phyloP scores from a whole-genome alignment of 2,113 vertebrate species.

The Pangasianodon gigas region DNA sequence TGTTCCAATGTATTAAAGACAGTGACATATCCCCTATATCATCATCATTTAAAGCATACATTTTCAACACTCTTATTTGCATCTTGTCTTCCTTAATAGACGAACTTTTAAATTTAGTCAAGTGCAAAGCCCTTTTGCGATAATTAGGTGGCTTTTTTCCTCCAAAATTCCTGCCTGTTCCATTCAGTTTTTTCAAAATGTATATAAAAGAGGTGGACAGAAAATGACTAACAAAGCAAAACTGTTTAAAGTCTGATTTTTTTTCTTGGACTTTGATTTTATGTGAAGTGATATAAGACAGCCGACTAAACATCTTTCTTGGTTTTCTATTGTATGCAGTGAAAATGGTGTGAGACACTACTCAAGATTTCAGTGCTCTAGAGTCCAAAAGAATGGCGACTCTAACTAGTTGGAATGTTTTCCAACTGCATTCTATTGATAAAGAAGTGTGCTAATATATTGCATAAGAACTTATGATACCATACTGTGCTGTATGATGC shows the following conservation, averaged over 20 bases:
- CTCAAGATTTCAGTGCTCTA: not conserved
- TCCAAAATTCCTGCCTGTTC: not conserved
- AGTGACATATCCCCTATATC: not conserved
- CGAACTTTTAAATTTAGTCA: not conserved
- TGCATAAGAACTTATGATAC: not conserved
- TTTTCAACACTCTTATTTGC: not conserved
- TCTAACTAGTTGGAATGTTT: not conserved
- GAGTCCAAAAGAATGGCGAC: not conserved
- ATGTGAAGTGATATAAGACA: not conserved
- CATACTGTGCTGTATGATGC: not conserved
- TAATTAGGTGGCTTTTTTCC: not conserved
- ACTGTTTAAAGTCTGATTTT: not conserved
- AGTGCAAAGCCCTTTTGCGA: not conserved
- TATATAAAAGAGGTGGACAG: not conserved
- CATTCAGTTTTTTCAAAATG: not conserved
- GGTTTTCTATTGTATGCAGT: not conserved
- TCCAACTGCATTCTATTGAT: not conserved
- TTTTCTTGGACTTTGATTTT: not conserved
- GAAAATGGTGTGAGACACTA: no score
- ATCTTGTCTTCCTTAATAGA: not conserved
- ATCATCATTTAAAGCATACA: not conserved
- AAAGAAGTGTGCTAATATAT: not conserved
- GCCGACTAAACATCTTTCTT: not conserved
- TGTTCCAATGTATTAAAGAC: not conserved
- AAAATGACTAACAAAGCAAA: not conserved